phyloP scores from a whole-genome alignment of 2,797 vertebrate genomes.

The Lophius americanus region DNA sequence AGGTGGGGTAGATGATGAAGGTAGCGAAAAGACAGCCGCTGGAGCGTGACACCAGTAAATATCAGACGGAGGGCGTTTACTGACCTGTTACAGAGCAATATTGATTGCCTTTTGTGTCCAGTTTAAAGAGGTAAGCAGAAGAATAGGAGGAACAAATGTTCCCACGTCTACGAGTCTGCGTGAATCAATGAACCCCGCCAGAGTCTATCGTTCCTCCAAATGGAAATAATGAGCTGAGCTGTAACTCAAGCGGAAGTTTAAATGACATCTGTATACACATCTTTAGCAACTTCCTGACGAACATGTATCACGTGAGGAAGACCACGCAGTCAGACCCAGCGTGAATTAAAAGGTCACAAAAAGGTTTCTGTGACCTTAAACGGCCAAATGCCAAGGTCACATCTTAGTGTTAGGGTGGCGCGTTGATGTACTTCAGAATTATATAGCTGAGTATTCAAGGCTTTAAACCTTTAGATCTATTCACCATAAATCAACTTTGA shows the following conservation, averaged over 20 bases:
- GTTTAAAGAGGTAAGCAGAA: constrained; percentile 46
- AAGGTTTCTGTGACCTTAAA: constrained; percentile 23
- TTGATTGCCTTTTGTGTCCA: constrained; percentile 52
- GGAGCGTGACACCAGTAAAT: constrained; percentile 45
- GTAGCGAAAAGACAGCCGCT: background rate
- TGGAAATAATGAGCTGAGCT: constrained; percentile 30
- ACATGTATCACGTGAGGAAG: background rate
- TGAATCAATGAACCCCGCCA: constrained; percentile 18
- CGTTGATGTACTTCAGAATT: background rate
- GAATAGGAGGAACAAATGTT: constrained; percentile 12
- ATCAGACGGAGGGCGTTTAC: constrained; percentile 51
- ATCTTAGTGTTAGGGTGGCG: constrained; percentile 1
- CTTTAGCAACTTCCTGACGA: constrained; percentile 8
- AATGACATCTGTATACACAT: background rate
- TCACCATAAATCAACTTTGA: background rate
- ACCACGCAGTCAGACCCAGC: background rate
- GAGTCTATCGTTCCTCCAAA: constrained; percentile 27
- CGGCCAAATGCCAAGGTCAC: constrained; percentile 12
- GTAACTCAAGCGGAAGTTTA: background rate
- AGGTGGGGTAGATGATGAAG: constrained; percentile 12
- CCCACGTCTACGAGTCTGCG: constrained; percentile 6
- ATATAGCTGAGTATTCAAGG: constrained; percentile 3
- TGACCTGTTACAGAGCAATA: constrained; percentile 44
- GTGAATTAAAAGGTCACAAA: background rate
- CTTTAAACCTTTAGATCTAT: constrained; percentile 1